Base-by-base conservation (phyloP, 1,140 invertebrate species). In the Antheraea pernyi region DNA sequence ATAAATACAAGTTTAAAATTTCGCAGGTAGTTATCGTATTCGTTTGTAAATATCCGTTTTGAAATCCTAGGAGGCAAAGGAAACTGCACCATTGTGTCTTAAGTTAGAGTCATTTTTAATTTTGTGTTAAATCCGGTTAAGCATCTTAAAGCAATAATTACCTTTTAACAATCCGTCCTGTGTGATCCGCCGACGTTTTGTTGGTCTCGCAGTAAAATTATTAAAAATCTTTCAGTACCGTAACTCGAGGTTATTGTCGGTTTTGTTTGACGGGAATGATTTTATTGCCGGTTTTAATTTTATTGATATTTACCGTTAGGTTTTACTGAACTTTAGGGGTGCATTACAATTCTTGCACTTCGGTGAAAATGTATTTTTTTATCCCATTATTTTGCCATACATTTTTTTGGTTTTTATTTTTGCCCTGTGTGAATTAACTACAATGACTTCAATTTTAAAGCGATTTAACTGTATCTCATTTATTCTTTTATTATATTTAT, bases 91-190 rank as follows among this genome's bases (percentile, higher is more conserved):
- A 6, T 53, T 16, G 0, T n/a, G 46, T 11, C 16, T 53, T 16
- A 13, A 53, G 11, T 16, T 53, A 53, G 16, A 53, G 46, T 53
- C 16, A 6, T 6, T 53, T 16, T 53, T 16, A 53, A 13, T 53
- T 53, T 42, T 11, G 39, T 42, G 39, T 10, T 42, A 2, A 53
- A 53, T 13, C 13, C 11, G 46, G 0, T 53, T 53, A 53, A 16
- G 9, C 2, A 42, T 66, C 66, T 62, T 42, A 72, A 74, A 72
- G 69, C 71, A 73, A 78, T 82, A 72, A 82, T 73, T 72, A 75
- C 68, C 59, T 76, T 72, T 77, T 42, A 42, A 3, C 79, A 78
- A 73, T 73, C 72, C 70, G 18, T 22, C 19, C 71, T 76, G 76
- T 79, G 73, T 74, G 53, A 16, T 11, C 19, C 19, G 70, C 75